phyloP scores from a whole-genome alignment of 2,113 vertebrate genomes.

The Pandion haliaetus region DNA sequence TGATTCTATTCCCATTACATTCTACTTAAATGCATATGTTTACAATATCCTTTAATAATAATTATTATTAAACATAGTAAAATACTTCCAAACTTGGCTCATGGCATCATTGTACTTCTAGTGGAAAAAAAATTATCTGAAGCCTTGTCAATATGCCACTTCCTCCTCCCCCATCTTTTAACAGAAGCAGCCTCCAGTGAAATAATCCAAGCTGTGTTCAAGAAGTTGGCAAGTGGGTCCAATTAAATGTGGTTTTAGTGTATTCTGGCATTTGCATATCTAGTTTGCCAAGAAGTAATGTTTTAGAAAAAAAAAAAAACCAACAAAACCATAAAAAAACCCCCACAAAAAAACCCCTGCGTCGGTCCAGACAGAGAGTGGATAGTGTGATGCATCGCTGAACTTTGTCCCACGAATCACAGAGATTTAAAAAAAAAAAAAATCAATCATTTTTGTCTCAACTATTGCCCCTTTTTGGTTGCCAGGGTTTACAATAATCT shows the following conservation, averaged over 20 bases:
- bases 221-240: slow-evolving; percentile 86
- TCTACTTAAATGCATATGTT: slow-evolving; percentile 81
- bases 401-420: slow-evolving; percentile 68
- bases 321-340: not conserved
- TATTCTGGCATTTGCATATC: slow-evolving; percentile 85
- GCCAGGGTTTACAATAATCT: slow-evolving; percentile 8
- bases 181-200: slow-evolving; percentile 84
- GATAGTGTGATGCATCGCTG: slow-evolving; percentile 60
- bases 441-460: not conserved
- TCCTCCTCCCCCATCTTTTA: slow-evolving; percentile 83
- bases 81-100: slow-evolving; percentile 84
- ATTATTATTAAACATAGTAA: slow-evolving; percentile 85
- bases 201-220: slow-evolving; percentile 87
- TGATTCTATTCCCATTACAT: slow-evolving; percentile 66
- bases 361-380: slow-evolving; percentile 68
- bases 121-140: slow-evolving; percentile 72
- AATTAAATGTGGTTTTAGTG: slow-evolving; percentile 88
- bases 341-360: slow-evolving; percentile 23
- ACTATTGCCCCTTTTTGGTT: not conserved
- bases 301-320: slow-evolving; percentile 64
- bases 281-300: slow-evolving; percentile 83
- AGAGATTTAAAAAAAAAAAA: slow-evolving; percentile 3
- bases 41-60: slow-evolving; percentile 82
- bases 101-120: slow-evolving; percentile 77
- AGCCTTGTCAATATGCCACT: slow-evolving; percentile 82